phyloP scores from a whole-genome alignment of 2,797 vertebrate species.

The Enteromius trimaculatus region DNA sequence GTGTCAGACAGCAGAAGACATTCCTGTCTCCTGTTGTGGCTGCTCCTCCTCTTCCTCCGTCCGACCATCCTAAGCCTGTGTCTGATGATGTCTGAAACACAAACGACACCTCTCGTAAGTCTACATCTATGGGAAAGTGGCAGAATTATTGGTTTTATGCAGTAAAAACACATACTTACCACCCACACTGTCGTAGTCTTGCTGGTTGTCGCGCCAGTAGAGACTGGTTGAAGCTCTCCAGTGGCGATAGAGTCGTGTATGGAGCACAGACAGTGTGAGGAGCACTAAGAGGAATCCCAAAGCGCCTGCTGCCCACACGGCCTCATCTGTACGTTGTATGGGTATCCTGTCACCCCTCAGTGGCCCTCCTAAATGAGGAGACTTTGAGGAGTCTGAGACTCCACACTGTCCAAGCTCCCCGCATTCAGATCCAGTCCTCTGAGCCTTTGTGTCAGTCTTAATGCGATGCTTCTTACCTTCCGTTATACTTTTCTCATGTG shows the following conservation, averaged over 20 bases:
- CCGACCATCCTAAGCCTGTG: constrained; percentile 74
- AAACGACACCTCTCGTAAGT: constrained; percentile 35
- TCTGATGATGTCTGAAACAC: constrained; percentile 77
- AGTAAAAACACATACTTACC: constrained; percentile 70
- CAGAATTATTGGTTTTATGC: not conserved
- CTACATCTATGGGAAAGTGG: not conserved
- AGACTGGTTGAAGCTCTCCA: constrained; percentile 83
- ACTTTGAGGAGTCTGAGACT: constrained; percentile 35
- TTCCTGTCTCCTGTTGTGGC: constrained; percentile 69
- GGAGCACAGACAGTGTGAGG: constrained; percentile 84
- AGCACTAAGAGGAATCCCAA: constrained; percentile 87
- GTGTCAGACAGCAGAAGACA: constrained; percentile 73
- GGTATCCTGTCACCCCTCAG: constrained; percentile 53
- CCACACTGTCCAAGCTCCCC: constrained; percentile 53
- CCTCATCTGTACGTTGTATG: constrained; percentile 83
- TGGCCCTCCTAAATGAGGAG: constrained; percentile 9
- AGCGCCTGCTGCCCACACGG: constrained; percentile 87
- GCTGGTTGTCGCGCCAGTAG: constrained; percentile 81
- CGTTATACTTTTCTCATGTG: not conserved
- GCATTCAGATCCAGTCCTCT: constrained; percentile 51
- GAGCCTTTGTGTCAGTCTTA: constrained; percentile 38
- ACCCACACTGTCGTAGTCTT: constrained; percentile 85
- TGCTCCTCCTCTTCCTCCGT: constrained; percentile 70
- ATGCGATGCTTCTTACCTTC: constrained; percentile 32
- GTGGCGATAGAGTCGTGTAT: constrained; percentile 86